Base-by-base conservation (phyloP, 2,888 invertebrate genomes). In the Archips crataeganus region DNA sequence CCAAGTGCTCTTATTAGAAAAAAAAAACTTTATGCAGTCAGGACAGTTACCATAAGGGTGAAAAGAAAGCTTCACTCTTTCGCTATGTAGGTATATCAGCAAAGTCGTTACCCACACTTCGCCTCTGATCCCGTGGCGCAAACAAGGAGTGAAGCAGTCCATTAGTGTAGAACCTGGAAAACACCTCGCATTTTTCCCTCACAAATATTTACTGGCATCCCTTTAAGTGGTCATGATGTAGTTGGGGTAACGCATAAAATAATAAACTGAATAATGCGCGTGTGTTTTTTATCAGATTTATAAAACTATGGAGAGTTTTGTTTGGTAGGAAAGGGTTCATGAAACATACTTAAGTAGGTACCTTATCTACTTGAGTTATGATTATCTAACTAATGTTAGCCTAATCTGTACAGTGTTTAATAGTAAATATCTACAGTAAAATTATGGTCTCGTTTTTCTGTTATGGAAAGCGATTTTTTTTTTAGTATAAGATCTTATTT, bases 61-160 rank as follows among this genome's bases (percentile, higher is more conserved):
- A 63, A 54, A 70, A 59, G 64, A 70, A 64, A 71, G 51, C 64
- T 71, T 47, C 70, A 70, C 64, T 70, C 49, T 49, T 70, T 57
- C 70, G 78, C 79, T 79, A 77, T 77, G 79, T 78, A 54, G 54
- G 54, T 75, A 72, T 77, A 65, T 75, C 63, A 78, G 76, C 78
- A 77, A 74, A 77, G 79, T 80, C 80, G 81, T 81, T 85, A 79
- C 74, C 75, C 76, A 79, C 81, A 82, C 76, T 77, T 78, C 77
- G 79, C 77, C 82, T 80, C 80, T 84, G 84, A 82, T 84, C 82
- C 77, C 79, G 79, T 80, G 77, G 78, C 78, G 76, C 83, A 87
- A 88, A 88, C 85, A 87, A 84, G 84, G 79, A 80, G 85, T 82
- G 84, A 84, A 81, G 80, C 81, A 82, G 84, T 87, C 87, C 87